A percentile compares a stretch with the other conserved stretches of the same genome.
Conservation (phyloP, 2,888 invertebrate genomes). For the Pseudococcus jackbeardsleyi region DNA sequence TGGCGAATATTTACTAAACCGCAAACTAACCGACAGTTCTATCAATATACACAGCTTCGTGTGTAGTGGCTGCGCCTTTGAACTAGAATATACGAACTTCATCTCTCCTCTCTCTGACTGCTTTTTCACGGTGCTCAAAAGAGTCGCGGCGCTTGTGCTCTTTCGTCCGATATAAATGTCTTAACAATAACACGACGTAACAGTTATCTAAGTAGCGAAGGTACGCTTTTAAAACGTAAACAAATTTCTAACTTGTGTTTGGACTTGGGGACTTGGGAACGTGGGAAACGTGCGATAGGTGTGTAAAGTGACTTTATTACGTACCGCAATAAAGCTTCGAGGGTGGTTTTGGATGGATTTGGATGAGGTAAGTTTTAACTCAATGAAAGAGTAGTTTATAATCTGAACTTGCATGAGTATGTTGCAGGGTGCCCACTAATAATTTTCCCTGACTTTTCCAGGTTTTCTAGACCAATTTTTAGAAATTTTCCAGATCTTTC, state of each 20-base stretch:
- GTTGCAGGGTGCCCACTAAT: too few species aligned
- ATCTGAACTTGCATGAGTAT: too few species aligned
- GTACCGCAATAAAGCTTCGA: too few species aligned
- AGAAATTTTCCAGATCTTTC: too few species aligned
- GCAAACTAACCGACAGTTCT: conserved; percentile 51
- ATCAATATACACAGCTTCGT: conserved; percentile 46
- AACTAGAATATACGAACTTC: background rate
- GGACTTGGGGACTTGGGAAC: background rate
- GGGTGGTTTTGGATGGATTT: too few species aligned
- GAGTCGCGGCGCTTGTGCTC: background rate
- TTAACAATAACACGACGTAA: background rate
- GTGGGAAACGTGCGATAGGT: background rate
- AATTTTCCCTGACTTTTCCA: too few species aligned
- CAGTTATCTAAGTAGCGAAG: background rate
- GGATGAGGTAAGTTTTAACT: too few species aligned
- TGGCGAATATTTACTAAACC: conserved; percentile 55
- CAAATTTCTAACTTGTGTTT: background rate
- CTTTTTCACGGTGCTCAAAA: background rate
- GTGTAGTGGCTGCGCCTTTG: conserved; percentile 2
- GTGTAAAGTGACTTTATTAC: background rate
- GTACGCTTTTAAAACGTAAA: background rate
- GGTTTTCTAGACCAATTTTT: too few species aligned
- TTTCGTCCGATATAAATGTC: conserved; percentile 5
- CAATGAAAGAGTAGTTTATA: too few species aligned
- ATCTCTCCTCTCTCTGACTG: background rate